Evolutionary conservation across 2,113 vertebrate species (phyloP), one percentile per base, ranked within the genome.

Genomic region (Paralichthys olivaceus): DNA sequence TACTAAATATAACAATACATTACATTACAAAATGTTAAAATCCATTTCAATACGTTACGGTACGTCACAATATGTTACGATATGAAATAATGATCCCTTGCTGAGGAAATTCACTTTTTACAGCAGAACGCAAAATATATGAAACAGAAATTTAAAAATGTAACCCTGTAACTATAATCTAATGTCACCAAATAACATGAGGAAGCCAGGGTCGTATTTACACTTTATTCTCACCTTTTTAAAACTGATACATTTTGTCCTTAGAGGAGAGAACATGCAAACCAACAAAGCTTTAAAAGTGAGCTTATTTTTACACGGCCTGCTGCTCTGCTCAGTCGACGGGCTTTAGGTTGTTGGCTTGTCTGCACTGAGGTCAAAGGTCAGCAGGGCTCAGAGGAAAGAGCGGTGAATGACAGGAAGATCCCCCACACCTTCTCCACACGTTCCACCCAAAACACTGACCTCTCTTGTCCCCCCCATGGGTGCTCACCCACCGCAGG

Each of bases 331-430:
- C 64, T 65, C 69, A 45, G 65, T 53, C 2, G 37, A 26, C n/a
- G 82, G 59, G 67, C 61, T 58, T 59, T 66, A 70, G 77, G 71
- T 72, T 77, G 77, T 79, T 81, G 72, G 68, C 61, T 66, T 56
- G 84, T 81, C 79, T 84, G 74, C 26, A 7, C 17, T 68, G 62
- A 25, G 89, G 75, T 88, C 80, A 88, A 63, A 91, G 89, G 91
- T 93, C 89, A 75, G 17, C 22, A 7, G 51, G 81, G 85, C 86
- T 89, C 87, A 85, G 84, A 87, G 77, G 81, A 90, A 88, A 63
- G 66, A 84, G 87, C 63, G 70, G 67, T 92, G 90, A 93, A 93
- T 92, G 93, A 93, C 92, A 93, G 92, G 91, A 94, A 93, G 91
- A 91, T 89, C 88, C 85, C 89, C 87, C 85, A 83, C 80, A 86